Evolutionary conservation across 2,888 invertebrate genomes (phyloP).

Genomic region (Brassicogethes aeneus): DNA sequence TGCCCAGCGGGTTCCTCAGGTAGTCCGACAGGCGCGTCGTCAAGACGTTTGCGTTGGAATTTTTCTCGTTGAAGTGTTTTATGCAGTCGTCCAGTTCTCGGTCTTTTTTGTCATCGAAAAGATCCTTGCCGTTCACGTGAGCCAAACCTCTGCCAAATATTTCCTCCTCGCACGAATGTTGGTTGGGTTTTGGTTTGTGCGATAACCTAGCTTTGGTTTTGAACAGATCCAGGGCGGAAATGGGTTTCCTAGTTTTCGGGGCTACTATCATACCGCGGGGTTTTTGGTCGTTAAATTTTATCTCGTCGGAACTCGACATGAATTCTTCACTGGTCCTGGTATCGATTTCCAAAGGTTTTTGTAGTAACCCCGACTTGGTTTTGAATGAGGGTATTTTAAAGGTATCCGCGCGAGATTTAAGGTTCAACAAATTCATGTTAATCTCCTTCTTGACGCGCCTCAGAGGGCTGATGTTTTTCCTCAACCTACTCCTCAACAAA

Average conservation of each 20-base stretch:
- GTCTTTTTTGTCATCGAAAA: too few species aligned
- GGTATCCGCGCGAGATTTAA: neutral
- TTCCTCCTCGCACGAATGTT: neutral
- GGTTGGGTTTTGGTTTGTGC: neutral
- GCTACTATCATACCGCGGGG: constrained; percentile 9
- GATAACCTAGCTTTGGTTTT: neutral
- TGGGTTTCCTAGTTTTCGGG: constrained; percentile 9
- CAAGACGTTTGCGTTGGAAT: too few species aligned
- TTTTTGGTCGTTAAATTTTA: constrained; percentile 10
- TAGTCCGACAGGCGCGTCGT: neutral
- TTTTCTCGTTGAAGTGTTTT: neutral
- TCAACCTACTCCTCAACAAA: neutral
- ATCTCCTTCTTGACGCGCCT: constrained; percentile 24
- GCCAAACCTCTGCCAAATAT: neutral
- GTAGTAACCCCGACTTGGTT: neutral
- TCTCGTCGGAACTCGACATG: neutral
- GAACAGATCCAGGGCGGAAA: neutral
- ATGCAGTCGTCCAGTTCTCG: neutral
- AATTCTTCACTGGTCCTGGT: neutral
- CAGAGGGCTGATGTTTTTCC: neutral
- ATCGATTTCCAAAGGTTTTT: neutral
- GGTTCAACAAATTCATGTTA: constrained; percentile 30
- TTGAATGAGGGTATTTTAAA: neutral
- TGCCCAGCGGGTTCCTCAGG: neutral
- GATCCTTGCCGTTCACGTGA: neutral